A percentile compares a stretch with the other conserved stretches of the same genome.
These are phyloP conservation scores for Hippoglossus stenolepis DNA, from an alignment of 2,113 vertebrate genomes.

Conservation along the genomic window DNA sequence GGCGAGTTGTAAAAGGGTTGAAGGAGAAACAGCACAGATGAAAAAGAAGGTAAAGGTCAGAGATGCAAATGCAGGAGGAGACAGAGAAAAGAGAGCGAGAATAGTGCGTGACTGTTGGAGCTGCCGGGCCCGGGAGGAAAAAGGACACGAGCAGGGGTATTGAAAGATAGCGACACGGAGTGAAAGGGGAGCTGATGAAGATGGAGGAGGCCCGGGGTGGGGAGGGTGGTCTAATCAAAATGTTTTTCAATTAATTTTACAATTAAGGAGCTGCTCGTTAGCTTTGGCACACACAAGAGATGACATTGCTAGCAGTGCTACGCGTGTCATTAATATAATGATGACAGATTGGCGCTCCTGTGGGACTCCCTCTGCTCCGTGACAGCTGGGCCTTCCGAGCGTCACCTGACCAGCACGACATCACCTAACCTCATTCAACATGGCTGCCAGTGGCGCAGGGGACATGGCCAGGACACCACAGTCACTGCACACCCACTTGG, in stretches of 20 bases:
- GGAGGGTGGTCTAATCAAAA: slow-evolving; percentile 82
- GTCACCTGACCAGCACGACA: slow-evolving; percentile 76
- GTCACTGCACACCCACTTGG: slow-evolving; percentile 35
- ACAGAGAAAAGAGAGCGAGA: slow-evolving; percentile 19
- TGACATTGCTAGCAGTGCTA: slow-evolving; percentile 76
- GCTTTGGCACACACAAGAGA: slow-evolving; percentile 77
- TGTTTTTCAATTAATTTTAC: slow-evolving; percentile 84
- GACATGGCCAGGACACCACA: slow-evolving; percentile 35
- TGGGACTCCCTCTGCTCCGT: slow-evolving; percentile 67
- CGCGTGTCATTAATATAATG: slow-evolving; percentile 80
- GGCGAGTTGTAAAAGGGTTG: slow-evolving; percentile 27
- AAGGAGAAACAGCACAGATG: slow-evolving; percentile 44
- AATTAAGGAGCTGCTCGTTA: slow-evolving; percentile 82
- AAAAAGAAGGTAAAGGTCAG: slow-evolving; percentile 45
- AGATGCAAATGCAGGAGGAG: slow-evolving; percentile 37
- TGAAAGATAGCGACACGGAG: slow-evolving; percentile 18
- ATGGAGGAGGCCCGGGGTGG: slow-evolving; percentile 61
- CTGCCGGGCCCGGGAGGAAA: slow-evolving; percentile 7
- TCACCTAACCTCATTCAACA: slow-evolving; percentile 71
- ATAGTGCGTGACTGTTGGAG: slow-evolving; percentile 11
- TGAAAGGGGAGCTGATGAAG: slow-evolving; percentile 67
- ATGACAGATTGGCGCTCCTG: slow-evolving; percentile 80
- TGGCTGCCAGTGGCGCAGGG: slow-evolving; percentile 54
- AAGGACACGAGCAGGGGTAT: slow-evolving; percentile 17
- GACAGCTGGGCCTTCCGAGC: slow-evolving; percentile 72